Conservation (phyloP, 2,113 vertebrate genomes). For the Athene cunicularia region DNA sequence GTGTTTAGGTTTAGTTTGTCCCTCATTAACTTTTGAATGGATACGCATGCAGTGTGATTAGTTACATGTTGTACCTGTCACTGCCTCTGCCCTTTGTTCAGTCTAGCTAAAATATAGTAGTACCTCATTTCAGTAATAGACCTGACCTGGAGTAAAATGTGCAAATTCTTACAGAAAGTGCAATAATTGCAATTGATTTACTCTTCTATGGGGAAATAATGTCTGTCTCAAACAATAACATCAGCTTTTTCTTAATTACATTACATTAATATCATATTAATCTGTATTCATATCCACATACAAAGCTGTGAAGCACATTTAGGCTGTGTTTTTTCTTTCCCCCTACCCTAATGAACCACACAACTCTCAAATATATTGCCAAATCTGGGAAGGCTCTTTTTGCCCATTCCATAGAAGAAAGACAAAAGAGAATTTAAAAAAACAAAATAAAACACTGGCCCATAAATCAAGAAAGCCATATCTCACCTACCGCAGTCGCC, state of each 20-base stretch:
- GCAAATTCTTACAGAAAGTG: constrained; percentile 49
- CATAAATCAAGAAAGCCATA: not conserved
- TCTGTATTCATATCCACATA: constrained; percentile 13
- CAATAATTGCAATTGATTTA: constrained; percentile 68
- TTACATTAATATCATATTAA: constrained; percentile 53
- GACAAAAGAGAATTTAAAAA: not conserved
- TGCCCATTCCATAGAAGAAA: not conserved
- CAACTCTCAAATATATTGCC: not conserved
- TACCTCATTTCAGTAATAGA: constrained; percentile 41
- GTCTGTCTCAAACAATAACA: constrained; percentile 67
- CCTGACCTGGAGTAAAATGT: constrained; percentile 47
- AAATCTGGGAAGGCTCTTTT: not conserved
- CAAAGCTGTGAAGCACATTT: not conserved
- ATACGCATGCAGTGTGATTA: not conserved
- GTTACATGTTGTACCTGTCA: constrained; percentile 41
- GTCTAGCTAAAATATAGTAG: constrained; percentile 1
- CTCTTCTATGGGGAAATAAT: constrained; percentile 58
- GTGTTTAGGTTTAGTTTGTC: constrained; percentile 33
- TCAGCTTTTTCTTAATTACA: constrained; percentile 54
- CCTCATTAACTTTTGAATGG: constrained; percentile 62
- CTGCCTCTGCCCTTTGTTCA: constrained; percentile 35
- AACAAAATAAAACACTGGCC: not conserved
- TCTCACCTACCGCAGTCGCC: not conserved
- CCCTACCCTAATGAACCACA: not conserved
- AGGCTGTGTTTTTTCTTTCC: not conserved